Conservation (phyloP, 2,797 vertebrate genomes). For the Catamblyrhynchus diadema region DNA sequence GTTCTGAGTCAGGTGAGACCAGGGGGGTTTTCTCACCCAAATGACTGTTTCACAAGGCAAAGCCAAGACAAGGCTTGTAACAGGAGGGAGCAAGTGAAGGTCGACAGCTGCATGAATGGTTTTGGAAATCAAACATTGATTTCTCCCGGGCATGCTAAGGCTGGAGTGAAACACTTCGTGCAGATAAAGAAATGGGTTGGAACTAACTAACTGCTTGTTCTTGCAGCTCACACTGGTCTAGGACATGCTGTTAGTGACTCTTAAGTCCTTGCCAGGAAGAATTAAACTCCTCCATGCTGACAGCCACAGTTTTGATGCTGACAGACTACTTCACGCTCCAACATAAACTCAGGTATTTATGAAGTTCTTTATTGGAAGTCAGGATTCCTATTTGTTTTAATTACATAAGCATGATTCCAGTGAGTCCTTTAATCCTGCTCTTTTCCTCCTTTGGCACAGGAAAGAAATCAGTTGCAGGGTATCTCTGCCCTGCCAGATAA, state of each 20-base stretch:
- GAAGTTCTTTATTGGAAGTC: constrained; percentile 49
- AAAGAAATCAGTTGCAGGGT: background rate
- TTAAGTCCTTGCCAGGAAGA: constrained; percentile 45
- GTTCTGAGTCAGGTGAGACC: background rate
- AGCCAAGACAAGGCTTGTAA: background rate
- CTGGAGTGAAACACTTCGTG: background rate
- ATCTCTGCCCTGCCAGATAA: constrained; percentile 31
- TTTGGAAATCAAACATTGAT: background rate
- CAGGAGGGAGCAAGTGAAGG: background rate
- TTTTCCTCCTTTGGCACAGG: background rate
- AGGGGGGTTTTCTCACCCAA: background rate
- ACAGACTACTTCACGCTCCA: constrained; percentile 25
- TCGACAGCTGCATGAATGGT: background rate
- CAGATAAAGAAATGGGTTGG: background rate
- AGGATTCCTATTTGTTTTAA: constrained; percentile 45
- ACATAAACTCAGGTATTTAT: constrained; percentile 49
- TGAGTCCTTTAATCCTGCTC: background rate
- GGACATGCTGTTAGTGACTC: background rate
- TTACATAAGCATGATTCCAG: constrained; percentile 53
- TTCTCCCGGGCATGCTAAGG: background rate
- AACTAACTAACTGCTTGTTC: constrained; percentile 19
- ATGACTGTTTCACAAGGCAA: background rate
- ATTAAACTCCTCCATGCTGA: constrained; percentile 50
- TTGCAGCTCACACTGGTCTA: background rate
- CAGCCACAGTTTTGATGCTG: constrained; percentile 56